These are phyloP conservation scores for Orgyia antiqua DNA, from an alignment of 2,888 invertebrate species.

Conservation along the genomic window DNA sequence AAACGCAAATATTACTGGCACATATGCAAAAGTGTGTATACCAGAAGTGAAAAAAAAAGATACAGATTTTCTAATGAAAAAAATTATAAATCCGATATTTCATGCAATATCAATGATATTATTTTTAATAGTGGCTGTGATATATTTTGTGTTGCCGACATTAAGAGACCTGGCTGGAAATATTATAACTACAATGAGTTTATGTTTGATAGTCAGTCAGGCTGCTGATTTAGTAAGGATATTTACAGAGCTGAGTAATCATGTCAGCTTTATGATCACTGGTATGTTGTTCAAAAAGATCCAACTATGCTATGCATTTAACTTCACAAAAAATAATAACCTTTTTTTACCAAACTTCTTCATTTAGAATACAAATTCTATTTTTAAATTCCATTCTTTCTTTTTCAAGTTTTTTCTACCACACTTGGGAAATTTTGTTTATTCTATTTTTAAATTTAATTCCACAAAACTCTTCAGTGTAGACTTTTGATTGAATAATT, in stretches of 20 bases:
- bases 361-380: too few relatives aligned
- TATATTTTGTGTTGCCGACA: constrained; percentile 90
- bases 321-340: background rate
- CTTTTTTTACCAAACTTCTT: too few relatives aligned
- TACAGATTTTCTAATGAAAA: constrained; percentile 84
- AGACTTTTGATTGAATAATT: too few relatives aligned
- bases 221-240: constrained; percentile 87
- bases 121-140: constrained; percentile 84
- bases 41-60: constrained; percentile 84
- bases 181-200: constrained; percentile 88
- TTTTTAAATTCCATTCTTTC: too few relatives aligned
- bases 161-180: constrained; percentile 90
- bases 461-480: too few relatives aligned
- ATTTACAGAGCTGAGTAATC: constrained; percentile 88
- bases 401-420: too few relatives aligned
- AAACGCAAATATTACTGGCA: constrained; percentile 75
- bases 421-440: too few relatives aligned
- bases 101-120: constrained; percentile 85
- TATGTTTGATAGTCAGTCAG: constrained; percentile 87
- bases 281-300: constrained; percentile 66
- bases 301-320: background rate
- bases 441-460: too few relatives aligned
- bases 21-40: constrained; percentile 86
- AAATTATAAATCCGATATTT: constrained; percentile 86
- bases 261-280: constrained; percentile 88